phyloP scores from a whole-genome alignment of 2,113 vertebrate genomes.

The Colinus virginianus region DNA sequence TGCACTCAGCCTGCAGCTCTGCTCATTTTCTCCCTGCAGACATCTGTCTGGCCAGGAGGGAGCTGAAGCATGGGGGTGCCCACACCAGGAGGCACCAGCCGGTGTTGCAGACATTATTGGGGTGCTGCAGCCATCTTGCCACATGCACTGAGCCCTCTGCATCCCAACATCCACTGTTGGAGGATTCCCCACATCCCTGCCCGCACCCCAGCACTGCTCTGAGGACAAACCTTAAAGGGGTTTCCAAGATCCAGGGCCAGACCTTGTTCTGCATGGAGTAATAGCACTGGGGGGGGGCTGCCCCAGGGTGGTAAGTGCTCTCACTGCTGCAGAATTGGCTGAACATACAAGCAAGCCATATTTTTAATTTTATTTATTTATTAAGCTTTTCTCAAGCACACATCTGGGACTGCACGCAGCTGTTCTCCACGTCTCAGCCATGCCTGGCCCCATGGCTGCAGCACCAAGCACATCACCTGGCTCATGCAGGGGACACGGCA shows the following conservation, averaged over 20 bases:
- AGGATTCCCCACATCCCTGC: background rate
- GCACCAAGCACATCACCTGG: background rate
- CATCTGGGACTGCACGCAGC: background rate
- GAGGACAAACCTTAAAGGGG: background rate
- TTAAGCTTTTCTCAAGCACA: background rate
- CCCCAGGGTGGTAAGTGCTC: background rate
- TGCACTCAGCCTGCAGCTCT: background rate
- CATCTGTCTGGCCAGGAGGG: background rate
- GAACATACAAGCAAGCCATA: background rate
- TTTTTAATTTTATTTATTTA: background rate
- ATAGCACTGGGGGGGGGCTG: background rate
- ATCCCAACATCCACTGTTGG: background rate
- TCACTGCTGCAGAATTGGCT: background rate
- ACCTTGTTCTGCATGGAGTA: background rate
- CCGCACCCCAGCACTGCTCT: background rate
- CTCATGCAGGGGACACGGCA: fast-evolving
- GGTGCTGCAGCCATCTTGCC: background rate
- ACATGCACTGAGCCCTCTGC: fast-evolving
- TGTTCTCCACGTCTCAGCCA: background rate
- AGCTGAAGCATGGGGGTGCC: background rate
- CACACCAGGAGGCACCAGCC: background rate
- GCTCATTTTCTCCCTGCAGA: conserved; percentile 21
- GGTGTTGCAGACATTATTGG: background rate
- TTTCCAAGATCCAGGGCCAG: background rate
- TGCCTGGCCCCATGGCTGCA: background rate